Evolutionary conservation across 2,113 vertebrate species (phyloP).

Genomic region (Lampris incognitus): DNA sequence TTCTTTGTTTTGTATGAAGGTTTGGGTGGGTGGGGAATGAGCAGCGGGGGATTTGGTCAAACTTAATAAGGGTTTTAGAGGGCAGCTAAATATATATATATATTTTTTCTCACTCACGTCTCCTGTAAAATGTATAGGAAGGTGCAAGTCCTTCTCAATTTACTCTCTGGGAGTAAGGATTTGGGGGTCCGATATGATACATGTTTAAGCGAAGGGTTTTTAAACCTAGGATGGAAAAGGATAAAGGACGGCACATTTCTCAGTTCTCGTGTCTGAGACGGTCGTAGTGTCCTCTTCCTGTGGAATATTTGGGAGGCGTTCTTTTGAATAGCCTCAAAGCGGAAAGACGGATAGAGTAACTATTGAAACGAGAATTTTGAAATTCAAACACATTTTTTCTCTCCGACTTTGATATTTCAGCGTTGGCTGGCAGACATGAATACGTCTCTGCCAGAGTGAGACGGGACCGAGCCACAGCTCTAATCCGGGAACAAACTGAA

Average conservation of each 20-base stretch:
- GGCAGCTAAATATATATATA: constrained; percentile 60
- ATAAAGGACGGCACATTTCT: constrained; percentile 36
- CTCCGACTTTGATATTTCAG: no score
- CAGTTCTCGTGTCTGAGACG: constrained; percentile 26
- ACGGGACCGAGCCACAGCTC: no score
- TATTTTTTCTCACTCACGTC: constrained; percentile 53
- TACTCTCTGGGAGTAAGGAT: constrained; percentile 15
- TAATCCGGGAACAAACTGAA: background rate
- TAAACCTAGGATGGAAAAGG: constrained; percentile 29
- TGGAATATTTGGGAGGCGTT: no score
- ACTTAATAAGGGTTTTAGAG: constrained; percentile 51
- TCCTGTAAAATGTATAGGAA: constrained; percentile 57
- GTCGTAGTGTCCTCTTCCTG: background rate
- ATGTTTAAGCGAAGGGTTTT: constrained; percentile 45
- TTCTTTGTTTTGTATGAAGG: constrained; percentile 56
- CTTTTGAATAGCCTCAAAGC: background rate
- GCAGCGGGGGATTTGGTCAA: constrained; percentile 30
- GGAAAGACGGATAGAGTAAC: background rate
- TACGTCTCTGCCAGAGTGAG: no score
- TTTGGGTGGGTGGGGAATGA: constrained; percentile 39
- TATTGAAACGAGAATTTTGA: no score
- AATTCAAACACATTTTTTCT: no score
- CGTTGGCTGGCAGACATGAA: no score
- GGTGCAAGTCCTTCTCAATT: constrained; percentile 41
- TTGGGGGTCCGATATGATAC: constrained; percentile 22